Conservation (phyloP, 2,888 invertebrate genomes). For the Megastigmus dorsalis region DNA sequence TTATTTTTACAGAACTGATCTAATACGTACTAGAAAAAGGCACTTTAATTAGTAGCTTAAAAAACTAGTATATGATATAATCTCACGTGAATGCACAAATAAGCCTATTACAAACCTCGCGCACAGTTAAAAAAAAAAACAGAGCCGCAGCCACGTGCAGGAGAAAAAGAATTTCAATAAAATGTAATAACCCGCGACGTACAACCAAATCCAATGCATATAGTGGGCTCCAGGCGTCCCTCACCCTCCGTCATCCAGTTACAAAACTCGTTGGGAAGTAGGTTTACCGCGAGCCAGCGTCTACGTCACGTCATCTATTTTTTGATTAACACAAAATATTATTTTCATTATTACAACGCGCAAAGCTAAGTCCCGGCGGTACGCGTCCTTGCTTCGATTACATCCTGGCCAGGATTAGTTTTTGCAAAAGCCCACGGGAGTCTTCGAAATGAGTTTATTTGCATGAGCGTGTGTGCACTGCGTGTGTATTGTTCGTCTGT, state of each 20-base stretch:
- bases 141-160: too few relatives aligned
- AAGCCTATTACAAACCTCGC: too few relatives aligned
- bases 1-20: too few relatives aligned
- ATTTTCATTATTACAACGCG: conserved; percentile 42
- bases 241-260: background rate
- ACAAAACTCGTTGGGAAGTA: conserved; percentile 10
- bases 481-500: background rate
- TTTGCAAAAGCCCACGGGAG: conserved; percentile 53
- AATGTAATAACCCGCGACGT: background rate
- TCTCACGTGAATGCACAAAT: too few relatives aligned
- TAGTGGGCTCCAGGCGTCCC: too few relatives aligned
- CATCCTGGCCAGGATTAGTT: conserved; percentile 37
- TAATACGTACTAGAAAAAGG: too few relatives aligned
- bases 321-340: conserved; percentile 50
- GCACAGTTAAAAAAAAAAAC: too few relatives aligned
- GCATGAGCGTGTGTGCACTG: conserved; percentile 28
- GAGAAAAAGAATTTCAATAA: background rate
- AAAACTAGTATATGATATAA: too few relatives aligned
- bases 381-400: conserved; percentile 22
- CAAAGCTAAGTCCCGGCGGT: conserved; percentile 28
- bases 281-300: conserved; percentile 57
- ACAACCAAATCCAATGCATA: conserved; percentile 6
- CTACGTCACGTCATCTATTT: conserved; percentile 33
- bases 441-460: conserved; percentile 51
- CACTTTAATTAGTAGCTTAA: too few relatives aligned